Conservation (phyloP, 2,113 vertebrate species). For the Arvicanthis niloticus region DNA sequence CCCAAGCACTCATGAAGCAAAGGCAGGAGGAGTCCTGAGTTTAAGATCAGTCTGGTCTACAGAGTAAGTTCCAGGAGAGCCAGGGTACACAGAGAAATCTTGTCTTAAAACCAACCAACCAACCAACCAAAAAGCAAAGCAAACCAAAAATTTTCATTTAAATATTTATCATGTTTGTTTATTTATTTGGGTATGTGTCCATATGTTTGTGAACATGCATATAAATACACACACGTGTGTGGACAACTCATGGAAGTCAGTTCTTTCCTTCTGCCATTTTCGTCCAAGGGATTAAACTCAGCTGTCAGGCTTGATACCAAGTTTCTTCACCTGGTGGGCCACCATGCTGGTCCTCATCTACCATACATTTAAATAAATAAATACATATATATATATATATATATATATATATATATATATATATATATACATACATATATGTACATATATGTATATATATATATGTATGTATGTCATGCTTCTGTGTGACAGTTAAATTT, state of each 20-base stretch:
- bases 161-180: neutral
- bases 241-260: neutral
- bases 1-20: neutral
- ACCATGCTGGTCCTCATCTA: neutral
- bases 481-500: neutral
- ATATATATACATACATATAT: no score
- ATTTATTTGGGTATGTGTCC: neutral
- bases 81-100: neutral
- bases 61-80: neutral
- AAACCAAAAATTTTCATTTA: neutral
- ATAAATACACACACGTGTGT: neutral
- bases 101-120: neutral
- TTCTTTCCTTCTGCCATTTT: neutral
- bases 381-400: no score
- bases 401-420: no score
- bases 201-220: neutral
- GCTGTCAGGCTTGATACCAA: neutral
- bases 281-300: neutral
- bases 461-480: neutral
- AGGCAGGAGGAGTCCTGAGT: neutral
- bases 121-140: neutral
- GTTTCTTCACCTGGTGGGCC: neutral
- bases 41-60: neutral
- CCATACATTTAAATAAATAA: neutral
- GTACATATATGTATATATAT: no score